Evolutionary conservation across 2,888 invertebrate genomes (phyloP).

Genomic region (Punctoribates punctum): DNA sequence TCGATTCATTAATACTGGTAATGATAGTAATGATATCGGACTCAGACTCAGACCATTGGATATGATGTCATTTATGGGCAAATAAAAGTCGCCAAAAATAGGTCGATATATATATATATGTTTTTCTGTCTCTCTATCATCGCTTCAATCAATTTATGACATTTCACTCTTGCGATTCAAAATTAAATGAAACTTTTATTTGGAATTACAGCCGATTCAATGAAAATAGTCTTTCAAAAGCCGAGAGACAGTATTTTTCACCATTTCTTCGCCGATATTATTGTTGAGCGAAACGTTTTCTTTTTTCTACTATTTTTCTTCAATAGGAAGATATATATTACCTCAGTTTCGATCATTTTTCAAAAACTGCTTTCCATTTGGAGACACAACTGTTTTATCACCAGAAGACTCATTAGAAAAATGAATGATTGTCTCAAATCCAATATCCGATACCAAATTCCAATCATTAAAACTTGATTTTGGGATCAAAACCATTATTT

Average conservation of each 20-base stretch:
- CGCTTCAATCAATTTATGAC: constrained; percentile 8
- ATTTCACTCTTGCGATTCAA: not conserved
- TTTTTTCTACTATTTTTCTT: too few relatives aligned
- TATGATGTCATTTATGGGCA: too few relatives aligned
- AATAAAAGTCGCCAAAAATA: not conserved
- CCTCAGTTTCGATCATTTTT: too few relatives aligned
- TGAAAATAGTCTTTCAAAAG: not conserved
- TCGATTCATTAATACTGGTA: not conserved
- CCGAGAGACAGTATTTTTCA: not conserved
- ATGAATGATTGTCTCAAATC: too few relatives aligned
- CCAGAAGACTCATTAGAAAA: too few relatives aligned
- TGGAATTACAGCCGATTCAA: not conserved
- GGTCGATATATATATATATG: not conserved
- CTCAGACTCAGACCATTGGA: not conserved
- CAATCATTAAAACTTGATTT: too few relatives aligned
- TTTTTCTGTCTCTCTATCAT: not conserved
- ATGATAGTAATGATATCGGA: not conserved
- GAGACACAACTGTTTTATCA: too few relatives aligned
- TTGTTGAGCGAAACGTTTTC: too few relatives aligned
- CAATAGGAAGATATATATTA: too few relatives aligned
- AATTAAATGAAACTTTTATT: constrained; percentile 10
- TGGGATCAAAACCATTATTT: too few relatives aligned
- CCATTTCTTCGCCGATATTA: not conserved
- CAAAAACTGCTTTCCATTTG: too few relatives aligned
- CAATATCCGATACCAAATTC: too few relatives aligned